Evolutionary conservation across 2,113 vertebrate species (phyloP), one percentile per base, ranked within the genome.

Genomic region (Tachuris rubrigastra): DNA sequence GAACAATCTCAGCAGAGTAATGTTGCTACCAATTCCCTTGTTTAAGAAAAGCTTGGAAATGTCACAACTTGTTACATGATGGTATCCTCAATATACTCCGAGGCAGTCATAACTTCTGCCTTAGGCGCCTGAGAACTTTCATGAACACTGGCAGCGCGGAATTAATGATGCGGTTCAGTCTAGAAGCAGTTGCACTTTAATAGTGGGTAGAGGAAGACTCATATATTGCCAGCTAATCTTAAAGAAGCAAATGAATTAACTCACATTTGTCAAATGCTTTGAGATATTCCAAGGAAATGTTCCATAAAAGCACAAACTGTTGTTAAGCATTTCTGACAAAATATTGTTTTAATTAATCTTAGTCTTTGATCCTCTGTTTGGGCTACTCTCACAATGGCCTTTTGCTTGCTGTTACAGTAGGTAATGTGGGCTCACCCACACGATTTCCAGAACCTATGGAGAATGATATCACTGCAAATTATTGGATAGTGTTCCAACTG

Each of bases 281-380:
- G 52, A 78, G 65, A 22, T 44, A 58, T 33, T 91, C 66, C 49
- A 76, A 73, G 62, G 66, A 87, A 87, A 17, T 6, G 12, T 20
- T 91, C 53, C 52, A 42, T 46, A 87, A 86, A 82, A 91, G 84
- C 35, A 68, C 31, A 56, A 33, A 15, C 25, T 37, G 14, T 53
- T 83, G 46, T 49, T 75, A 80, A 53, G 46, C 23, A 42, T 83
- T 86, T 68, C 58, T 76, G 78, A 89, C 50, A 91, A 96, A 92
- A 95, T 62, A 82, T 24, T 86, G 47, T 47, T 92, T 86, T 89
- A 65, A 82, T 95, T 92, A 63, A 75, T 72, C 28, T 37, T n/a
- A 2, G 11, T 9, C 41, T 82, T 65, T 18, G 47, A 7, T 69
- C 41, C 76, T 56, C 47, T 87, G 0, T 87, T 89, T 93, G 66